Base-by-base conservation (phyloP, 2,888 invertebrate genomes). In the Watsonalla binaria region DNA sequence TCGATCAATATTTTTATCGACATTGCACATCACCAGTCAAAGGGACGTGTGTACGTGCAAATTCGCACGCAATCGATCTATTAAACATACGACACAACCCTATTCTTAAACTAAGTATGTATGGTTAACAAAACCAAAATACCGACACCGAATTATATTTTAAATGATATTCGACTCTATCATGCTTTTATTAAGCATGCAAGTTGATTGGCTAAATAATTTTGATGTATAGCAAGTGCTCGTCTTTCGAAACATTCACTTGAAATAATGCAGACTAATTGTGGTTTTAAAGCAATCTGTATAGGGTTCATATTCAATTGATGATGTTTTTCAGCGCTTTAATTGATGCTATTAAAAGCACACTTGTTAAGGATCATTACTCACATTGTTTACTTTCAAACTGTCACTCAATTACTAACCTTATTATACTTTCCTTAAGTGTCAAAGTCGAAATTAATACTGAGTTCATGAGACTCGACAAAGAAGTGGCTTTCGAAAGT, bases 1-100 rank as follows among this genome's bases (percentile, higher is more conserved):
- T 24, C 24, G 24, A 24, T n/a, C n/a, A n/a, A n/a, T n/a, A n/a
- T 24, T 24, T 24, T 24, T 24, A 24, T 24, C 24, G 24, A 24
- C 24, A 37, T 8, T 37, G 54, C 34, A 49, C 75, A 67, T 61
- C 81, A 60, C 72, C 80, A 70, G 33, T 49, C 9, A 8, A 15
- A 37, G 37, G 37, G n/a, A 14, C 35, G 52, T 76, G 80, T 67
- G 69, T 80, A 81, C 82, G 82, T 81, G 82, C 74, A 56, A 63
- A 69, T 65, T 67, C 47, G 66, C 82, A 82, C 74, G 78, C 72
- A 70, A 70, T 67, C 64, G 62, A 53, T 57, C 64, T 67, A 66
- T 60, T 66, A 70, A 60, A 63, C 51, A 66, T 60, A 65, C 64
- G 61, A 51, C 63, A 66, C 63, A 68, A 68, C 51, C 55, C 60